phyloP scores from a whole-genome alignment of 2,797 vertebrate genomes.

The Pseudochromis fuscus region DNA sequence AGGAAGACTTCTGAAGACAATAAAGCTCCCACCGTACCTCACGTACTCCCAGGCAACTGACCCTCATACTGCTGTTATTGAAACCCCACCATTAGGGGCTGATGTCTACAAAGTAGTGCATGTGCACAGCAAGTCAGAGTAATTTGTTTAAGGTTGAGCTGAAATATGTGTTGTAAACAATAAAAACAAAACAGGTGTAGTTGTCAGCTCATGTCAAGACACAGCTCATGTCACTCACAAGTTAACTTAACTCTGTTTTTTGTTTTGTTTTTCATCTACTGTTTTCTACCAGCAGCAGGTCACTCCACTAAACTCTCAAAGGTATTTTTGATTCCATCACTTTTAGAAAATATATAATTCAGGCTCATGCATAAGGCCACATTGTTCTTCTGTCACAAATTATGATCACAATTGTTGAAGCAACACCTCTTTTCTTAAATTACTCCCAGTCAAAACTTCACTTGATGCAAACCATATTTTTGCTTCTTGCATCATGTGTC shows the following conservation, averaged over 20 bases:
- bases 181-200: neutral
- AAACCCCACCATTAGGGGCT: constrained; percentile 22
- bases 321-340: neutral
- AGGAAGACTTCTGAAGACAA: neutral
- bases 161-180: neutral
- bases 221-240: neutral
- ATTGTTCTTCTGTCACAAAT: neutral
- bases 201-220: neutral
- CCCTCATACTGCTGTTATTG: constrained; percentile 34
- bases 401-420: too few species aligned
- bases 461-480: constrained; percentile 6
- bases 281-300: neutral
- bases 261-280: constrained; percentile 7
- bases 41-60: constrained; percentile 11
- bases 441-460: neutral
- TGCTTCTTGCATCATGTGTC: neutral
- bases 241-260: neutral
- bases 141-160: neutral
- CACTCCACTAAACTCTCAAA: neutral
- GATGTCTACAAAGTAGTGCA: neutral
- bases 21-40: neutral
- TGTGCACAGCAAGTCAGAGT: neutral
- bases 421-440: too few species aligned
- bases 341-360: neutral
- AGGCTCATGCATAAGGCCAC: neutral